Evolutionary conservation across 2,888 invertebrate genomes (phyloP).

Genomic region (Eupsilia transversa): DNA sequence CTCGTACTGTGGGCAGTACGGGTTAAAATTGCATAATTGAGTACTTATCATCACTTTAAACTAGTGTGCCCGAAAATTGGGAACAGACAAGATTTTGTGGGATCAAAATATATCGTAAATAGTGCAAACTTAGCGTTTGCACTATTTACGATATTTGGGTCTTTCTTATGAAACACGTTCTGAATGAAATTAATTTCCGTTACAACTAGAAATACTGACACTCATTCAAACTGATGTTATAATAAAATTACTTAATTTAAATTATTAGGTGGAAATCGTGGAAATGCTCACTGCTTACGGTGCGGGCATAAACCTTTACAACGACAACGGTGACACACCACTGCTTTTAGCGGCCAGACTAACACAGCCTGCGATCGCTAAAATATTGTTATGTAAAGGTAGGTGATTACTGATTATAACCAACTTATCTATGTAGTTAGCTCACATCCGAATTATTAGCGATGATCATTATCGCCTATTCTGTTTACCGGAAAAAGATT

Average conservation of each 20-base stretch:
- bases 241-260: neutral
- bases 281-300: slow-evolving; percentile 88
- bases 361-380: slow-evolving; percentile 87
- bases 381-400: slow-evolving; percentile 90
- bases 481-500: neutral
- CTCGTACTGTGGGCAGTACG: neutral
- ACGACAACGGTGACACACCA: slow-evolving; percentile 93
- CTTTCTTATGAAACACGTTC: no score
- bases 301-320: slow-evolving; percentile 91
- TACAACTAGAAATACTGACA: neutral
- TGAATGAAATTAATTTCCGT: neutral
- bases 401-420: slow-evolving; percentile 55
- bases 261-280: slow-evolving; percentile 88
- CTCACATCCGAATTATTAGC: neutral
- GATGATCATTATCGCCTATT: neutral
- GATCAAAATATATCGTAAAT: neutral
- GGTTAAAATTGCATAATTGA: no score
- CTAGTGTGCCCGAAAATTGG: neutral
- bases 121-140: no score
- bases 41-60: neutral
- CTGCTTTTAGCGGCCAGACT: slow-evolving; percentile 91
- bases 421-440: neutral
- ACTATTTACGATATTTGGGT: no score
- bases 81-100: neutral
- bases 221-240: neutral